Evolutionary conservation across 2,888 invertebrate genomes (phyloP).

Genomic region (Coleophora deauratella): DNA sequence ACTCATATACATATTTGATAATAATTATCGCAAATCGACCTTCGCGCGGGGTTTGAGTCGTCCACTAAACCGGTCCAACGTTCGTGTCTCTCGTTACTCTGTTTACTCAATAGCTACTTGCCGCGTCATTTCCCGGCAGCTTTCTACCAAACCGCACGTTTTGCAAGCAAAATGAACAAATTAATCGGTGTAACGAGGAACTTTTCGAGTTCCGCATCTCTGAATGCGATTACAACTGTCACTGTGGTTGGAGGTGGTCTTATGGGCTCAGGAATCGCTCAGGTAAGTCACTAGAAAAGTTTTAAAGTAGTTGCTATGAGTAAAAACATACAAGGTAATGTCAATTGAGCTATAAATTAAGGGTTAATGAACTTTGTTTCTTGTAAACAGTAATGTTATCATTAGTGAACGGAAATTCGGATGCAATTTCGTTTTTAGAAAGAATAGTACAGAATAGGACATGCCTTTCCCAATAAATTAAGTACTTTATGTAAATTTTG

Average conservation of each 20-base stretch:
- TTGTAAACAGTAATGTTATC: too few relatives aligned
- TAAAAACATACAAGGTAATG: too few relatives aligned
- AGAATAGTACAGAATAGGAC: too few relatives aligned
- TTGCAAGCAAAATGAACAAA: slow-evolving; percentile 40
- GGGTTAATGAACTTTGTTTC: too few relatives aligned
- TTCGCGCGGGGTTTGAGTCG: background rate
- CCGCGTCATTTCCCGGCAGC: too few relatives aligned
- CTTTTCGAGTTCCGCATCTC: slow-evolving; percentile 49
- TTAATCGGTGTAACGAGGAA: slow-evolving; percentile 45
- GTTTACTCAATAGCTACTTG: background rate
- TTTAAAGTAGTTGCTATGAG: too few relatives aligned
- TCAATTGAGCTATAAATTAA: too few relatives aligned
- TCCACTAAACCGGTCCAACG: slow-evolving; percentile 1
- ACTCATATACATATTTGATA: background rate
- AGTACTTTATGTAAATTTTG: too few relatives aligned
- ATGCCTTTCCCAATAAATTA: too few relatives aligned
- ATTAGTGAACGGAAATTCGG: too few relatives aligned
- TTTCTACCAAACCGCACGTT: slow-evolving; percentile 8
- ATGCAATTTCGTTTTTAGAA: too few relatives aligned
- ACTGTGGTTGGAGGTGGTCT: slow-evolving; percentile 91
- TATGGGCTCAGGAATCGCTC: slow-evolving; percentile 94
- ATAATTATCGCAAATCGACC: background rate
- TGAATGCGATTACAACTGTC: slow-evolving; percentile 82
- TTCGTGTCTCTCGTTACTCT: background rate
- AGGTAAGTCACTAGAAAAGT: slow-evolving; percentile 69